A percentile compares a stretch with the other conserved stretches of the same genome.
These are phyloP conservation scores for Lobophora halterata DNA, from an alignment of 2,888 invertebrate species.

Conservation along the genomic window DNA sequence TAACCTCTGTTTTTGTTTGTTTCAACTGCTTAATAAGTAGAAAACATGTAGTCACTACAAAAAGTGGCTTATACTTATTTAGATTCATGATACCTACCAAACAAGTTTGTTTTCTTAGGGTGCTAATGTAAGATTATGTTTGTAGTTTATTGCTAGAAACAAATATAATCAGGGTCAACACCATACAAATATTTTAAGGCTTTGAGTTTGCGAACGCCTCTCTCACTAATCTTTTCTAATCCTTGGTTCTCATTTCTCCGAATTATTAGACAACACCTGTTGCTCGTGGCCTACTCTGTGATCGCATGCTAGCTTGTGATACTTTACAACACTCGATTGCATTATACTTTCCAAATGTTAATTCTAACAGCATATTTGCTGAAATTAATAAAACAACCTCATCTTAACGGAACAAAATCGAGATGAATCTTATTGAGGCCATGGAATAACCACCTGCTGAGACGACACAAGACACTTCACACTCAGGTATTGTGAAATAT, in stretches of 20 bases:
- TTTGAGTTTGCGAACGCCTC: background rate
- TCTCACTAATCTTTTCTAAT: conserved; percentile 17
- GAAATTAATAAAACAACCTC: conserved; percentile 40
- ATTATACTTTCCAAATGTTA: conserved; percentile 25
- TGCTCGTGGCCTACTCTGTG: conserved; percentile 33
- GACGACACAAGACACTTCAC: conserved; percentile 44
- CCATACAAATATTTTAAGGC: background rate
- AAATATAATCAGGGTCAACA: background rate
- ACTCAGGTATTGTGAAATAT: conserved; percentile 44
- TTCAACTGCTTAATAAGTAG: too few species aligned
- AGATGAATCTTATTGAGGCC: conserved; percentile 63
- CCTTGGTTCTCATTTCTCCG: conserved; percentile 21
- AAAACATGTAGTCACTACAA: too few species aligned
- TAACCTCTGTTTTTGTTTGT: too few species aligned
- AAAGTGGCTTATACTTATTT: too few species aligned
- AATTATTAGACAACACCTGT: conserved; percentile 26
- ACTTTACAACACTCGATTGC: conserved; percentile 19
- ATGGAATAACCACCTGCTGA: conserved; percentile 64
- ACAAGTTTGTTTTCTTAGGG: too few species aligned
- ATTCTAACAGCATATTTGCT: conserved; percentile 25
- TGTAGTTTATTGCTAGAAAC: background rate
- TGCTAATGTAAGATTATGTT: too few species aligned
- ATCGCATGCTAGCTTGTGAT: conserved; percentile 33
- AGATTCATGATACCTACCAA: too few species aligned
- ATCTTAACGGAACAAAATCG: conserved; percentile 57